These are phyloP conservation scores for Caenorhabditis plicata DNA, from an alignment of 2,888 invertebrate genomes.

Conservation along the genomic window DNA sequence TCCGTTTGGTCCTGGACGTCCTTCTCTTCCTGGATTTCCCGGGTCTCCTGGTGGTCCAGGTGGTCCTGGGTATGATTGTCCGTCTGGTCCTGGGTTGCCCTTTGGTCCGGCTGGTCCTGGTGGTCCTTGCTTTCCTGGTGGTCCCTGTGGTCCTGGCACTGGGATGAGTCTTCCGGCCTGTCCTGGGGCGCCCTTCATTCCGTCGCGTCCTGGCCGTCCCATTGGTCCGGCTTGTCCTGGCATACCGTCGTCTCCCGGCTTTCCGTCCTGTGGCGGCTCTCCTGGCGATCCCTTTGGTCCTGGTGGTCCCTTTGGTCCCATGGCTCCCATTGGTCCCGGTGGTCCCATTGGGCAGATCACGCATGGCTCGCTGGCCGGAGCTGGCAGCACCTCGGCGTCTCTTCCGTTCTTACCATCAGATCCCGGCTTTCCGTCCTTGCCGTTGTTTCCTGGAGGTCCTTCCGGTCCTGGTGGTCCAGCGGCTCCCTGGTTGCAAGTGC, in stretches of 20 bases:
- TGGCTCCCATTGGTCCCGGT: slow-evolving; percentile 52
- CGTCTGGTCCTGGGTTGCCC: slow-evolving; percentile 56
- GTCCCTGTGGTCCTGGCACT: slow-evolving; percentile 55
- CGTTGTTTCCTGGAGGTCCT: slow-evolving; percentile 55
- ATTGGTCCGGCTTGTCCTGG: slow-evolving; percentile 56
- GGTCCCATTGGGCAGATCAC: slow-evolving; percentile 62
- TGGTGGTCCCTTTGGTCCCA: slow-evolving; percentile 60
- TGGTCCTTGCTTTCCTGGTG: slow-evolving; percentile 53
- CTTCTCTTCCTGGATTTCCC: slow-evolving; percentile 52
- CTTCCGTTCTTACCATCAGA: slow-evolving; percentile 55
- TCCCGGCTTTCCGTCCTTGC: slow-evolving; percentile 55
- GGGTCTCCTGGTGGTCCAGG: slow-evolving; percentile 56
- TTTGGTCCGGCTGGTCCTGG: slow-evolving; percentile 54
- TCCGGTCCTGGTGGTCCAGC: slow-evolving; percentile 57
- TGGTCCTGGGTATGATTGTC: slow-evolving; percentile 54
- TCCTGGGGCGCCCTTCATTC: slow-evolving; percentile 58
- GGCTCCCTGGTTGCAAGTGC: slow-evolving; percentile 56
- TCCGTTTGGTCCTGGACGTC: slow-evolving; percentile 51
- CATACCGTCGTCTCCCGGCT: slow-evolving; percentile 53
- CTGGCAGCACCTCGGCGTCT: slow-evolving; percentile 51
- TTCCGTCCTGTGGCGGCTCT: slow-evolving; percentile 54
- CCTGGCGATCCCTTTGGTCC: slow-evolving; percentile 63
- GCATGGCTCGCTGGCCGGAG: slow-evolving; percentile 53
- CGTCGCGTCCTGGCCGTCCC: slow-evolving; percentile 54
- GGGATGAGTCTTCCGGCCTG: slow-evolving; percentile 54